Conservation (phyloP, 2,888 invertebrate species). For the Harpagoxenus sublaevis region DNA sequence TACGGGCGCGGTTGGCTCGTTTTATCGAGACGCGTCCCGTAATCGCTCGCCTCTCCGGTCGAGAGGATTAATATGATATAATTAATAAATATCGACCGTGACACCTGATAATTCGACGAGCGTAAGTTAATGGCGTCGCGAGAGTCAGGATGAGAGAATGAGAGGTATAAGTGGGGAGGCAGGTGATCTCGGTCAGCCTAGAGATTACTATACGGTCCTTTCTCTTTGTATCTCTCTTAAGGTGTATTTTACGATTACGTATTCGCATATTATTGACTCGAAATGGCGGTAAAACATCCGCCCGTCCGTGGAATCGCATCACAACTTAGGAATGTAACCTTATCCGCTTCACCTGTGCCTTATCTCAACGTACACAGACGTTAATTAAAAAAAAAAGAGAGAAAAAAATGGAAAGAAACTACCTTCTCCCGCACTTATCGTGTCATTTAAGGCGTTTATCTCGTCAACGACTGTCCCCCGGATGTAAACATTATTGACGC, state of each 20-base stretch:
- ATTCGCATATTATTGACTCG: slow-evolving; percentile 41
- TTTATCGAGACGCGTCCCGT: slow-evolving; percentile 69
- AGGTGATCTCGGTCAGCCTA: slow-evolving; percentile 53
- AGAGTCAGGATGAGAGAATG: slow-evolving; percentile 17
- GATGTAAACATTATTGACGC: slow-evolving; percentile 77
- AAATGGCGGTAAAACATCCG: slow-evolving; percentile 14
- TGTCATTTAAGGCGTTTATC: slow-evolving; percentile 75
- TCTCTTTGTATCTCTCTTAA: slow-evolving; percentile 14
- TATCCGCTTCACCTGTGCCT: slow-evolving; percentile 62
- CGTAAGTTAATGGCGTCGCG: slow-evolving; percentile 41
- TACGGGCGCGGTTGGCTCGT: slow-evolving; percentile 47
- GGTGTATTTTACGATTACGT: slow-evolving; percentile 43
- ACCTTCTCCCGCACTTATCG: slow-evolving; percentile 69
- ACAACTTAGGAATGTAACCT: slow-evolving; percentile 57
- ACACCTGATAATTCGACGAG: slow-evolving; percentile 48
- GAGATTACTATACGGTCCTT: slow-evolving; percentile 29
- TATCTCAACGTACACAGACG: slow-evolving; percentile 67
- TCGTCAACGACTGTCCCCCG: slow-evolving; percentile 73
- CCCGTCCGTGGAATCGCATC: slow-evolving; percentile 33
- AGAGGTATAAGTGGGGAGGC: slow-evolving; percentile 49
- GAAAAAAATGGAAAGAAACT: slow-evolving; percentile 25
- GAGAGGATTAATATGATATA: slow-evolving; percentile 71
- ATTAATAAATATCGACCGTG: slow-evolving; percentile 68
- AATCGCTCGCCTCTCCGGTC: slow-evolving; percentile 67
- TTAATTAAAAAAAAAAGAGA: slow-evolving; percentile 71